Evolutionary conservation across 1,140 invertebrate species (phyloP), one percentile per base, ranked within the genome.

Genomic region (Littorina saxatilis): DNA sequence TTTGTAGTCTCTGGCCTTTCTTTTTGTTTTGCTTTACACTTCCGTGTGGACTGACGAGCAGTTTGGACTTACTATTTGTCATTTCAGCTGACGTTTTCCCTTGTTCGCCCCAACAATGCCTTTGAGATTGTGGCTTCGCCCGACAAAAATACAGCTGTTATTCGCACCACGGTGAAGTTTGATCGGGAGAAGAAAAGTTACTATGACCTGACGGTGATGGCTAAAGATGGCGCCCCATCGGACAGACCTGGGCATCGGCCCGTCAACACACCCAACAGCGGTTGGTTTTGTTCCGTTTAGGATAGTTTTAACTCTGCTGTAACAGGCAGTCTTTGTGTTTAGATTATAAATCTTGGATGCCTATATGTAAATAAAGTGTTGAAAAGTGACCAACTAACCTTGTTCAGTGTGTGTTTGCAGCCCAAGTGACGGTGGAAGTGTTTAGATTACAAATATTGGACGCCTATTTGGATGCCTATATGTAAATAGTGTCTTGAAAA

Each of bases 201-300:
- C 23, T 87, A 87, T 40, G 87, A 86, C 55, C 84, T 89, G 23
- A 84, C 83, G 23, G 84, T 89, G 20, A 86, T 83, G 79, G 88
- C 85, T 5, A 77, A 82, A 29, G 88, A 89, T 80, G 84, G 88
- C 7, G 84, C 52, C 9, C 75, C 80, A 11, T 89, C 88, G 15
- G 86, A 87, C 80, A 77, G 83, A 2, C 86, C 83, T 23, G 84
- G 79, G 43, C 88, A 89, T 74, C 85, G 83, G 29, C 84, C 88
- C n/a, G 66, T 75, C 17, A 79, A 83, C 35, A 85, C 84, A 27
- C 87, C 88, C 13, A 89, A 89, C 73, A 86, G 84, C 83, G 88
- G 88, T 89, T 82, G 55, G 85, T 82, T 23, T 4, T 58, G n/a
- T 20, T 39, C 11, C 39, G n/a, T n/a, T n/a, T n/a, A n/a, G n/a